Conservation (phyloP, 1,140 invertebrate species). For the Drosophila bifasciata region DNA sequence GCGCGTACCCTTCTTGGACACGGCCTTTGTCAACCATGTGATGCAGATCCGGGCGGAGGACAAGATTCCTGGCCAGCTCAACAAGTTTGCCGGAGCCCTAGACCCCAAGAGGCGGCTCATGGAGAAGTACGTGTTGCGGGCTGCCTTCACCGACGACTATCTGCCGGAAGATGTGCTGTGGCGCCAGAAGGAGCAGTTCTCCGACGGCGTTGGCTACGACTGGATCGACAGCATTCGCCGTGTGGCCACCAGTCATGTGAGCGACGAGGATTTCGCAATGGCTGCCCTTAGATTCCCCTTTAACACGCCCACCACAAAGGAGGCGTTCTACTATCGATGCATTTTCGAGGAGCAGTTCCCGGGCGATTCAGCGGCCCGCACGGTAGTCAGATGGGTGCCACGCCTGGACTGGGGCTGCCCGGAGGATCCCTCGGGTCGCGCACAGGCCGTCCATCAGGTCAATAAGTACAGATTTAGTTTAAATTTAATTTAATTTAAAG, state of each 20-base stretch:
- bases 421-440: constrained; percentile 79
- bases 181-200: constrained; percentile 96
- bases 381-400: constrained; percentile 78
- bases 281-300: constrained; percentile 87
- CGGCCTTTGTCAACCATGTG: constrained; percentile 92
- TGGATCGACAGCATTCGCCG: constrained; percentile 82
- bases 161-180: constrained; percentile 93
- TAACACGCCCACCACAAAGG: constrained; percentile 91
- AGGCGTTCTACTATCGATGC: constrained; percentile 92
- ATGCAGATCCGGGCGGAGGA: constrained; percentile 88
- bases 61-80: constrained; percentile 88
- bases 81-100: constrained; percentile 40
- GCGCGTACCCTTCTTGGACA: constrained; percentile 94
- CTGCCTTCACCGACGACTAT: constrained; percentile 90
- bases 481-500: constrained; percentile 6
- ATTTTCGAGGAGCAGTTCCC: constrained; percentile 80
- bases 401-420: constrained; percentile 82
- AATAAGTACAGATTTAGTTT: constrained; percentile 56
- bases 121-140: constrained; percentile 93
- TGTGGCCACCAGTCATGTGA: constrained; percentile 87
- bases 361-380: constrained; percentile 63
- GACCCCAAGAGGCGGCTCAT: constrained; percentile 83
- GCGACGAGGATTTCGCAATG: constrained; percentile 86
- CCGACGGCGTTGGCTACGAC: constrained; percentile 91
- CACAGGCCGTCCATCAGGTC: constrained; percentile 77